Evolutionary conservation across 2,797 vertebrate genomes (phyloP).

Genomic region (Agapornis canus): DNA sequence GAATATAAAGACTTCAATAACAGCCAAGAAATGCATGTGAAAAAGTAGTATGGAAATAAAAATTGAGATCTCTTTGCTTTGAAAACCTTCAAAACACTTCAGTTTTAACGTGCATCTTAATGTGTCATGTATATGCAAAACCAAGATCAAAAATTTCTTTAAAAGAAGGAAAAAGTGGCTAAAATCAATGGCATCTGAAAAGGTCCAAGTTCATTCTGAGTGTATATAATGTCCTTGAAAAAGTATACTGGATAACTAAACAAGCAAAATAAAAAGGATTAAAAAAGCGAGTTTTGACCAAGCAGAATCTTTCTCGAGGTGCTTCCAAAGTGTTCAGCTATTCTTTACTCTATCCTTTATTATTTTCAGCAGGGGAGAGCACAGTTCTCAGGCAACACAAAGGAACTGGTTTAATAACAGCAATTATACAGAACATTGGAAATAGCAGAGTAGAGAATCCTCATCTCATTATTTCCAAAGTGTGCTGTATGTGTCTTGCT

Average conservation of each 20-base stretch:
- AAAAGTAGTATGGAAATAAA: not conserved
- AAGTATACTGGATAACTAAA: not conserved
- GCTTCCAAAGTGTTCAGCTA: not conserved
- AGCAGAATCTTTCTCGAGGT: not conserved
- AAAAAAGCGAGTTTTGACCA: not conserved
- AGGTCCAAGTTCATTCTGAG: not conserved
- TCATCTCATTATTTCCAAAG: not conserved
- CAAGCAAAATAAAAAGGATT: not conserved
- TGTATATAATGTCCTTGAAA: not conserved
- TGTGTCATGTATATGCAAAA: not conserved
- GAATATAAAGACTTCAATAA: not conserved
- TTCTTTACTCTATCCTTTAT: not conserved
- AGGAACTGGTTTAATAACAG: not conserved
- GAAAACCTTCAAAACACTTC: not conserved
- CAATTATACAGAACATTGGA: not conserved
- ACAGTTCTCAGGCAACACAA: not conserved
- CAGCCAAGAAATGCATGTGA: not conserved
- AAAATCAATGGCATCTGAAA: not conserved
- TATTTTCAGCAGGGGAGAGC: not conserved
- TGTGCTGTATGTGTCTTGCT: not conserved
- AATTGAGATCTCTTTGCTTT: not conserved
- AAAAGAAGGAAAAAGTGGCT: not conserved
- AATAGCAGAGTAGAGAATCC: not conserved
- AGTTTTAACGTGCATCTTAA: not conserved
- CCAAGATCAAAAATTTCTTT: not conserved